Evolutionary conservation across 2,113 vertebrate genomes (phyloP).

Genomic region (Zootoca vivipara): DNA sequence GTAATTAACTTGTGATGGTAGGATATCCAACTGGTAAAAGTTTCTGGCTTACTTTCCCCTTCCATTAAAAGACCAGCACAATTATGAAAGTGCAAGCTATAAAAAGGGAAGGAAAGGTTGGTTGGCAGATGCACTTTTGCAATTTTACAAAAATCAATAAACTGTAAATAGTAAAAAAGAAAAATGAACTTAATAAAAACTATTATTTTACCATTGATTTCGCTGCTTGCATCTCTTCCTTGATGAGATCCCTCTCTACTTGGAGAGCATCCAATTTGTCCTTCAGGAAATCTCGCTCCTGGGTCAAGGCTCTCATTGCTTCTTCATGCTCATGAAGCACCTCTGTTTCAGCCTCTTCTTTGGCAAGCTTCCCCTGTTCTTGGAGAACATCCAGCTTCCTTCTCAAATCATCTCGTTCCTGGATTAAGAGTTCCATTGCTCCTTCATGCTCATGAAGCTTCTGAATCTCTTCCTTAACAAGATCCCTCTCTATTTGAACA

Average conservation of each 20-base stretch:
- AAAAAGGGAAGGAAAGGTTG: neutral
- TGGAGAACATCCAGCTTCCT: neutral
- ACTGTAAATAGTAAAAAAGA: neutral
- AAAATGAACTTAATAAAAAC: neutral
- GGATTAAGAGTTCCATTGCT: neutral
- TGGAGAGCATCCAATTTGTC: neutral
- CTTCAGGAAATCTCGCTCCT: conserved; percentile 53
- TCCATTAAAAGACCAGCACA: neutral
- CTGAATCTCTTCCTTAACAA: neutral
- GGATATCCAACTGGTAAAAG: no score
- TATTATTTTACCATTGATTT: neutral
- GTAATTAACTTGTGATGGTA: no score
- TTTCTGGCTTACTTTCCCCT: no score
- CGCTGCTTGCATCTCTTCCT: conserved; percentile 9
- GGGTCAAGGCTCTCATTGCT: conserved; percentile 34
- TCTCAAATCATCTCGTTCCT: neutral
- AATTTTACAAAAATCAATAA: neutral
- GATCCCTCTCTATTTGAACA: neutral
- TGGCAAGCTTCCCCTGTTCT: neutral
- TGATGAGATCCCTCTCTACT: conserved; percentile 13
- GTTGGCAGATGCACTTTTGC: neutral
- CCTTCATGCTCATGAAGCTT: neutral
- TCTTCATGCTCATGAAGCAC: conserved; percentile 37
- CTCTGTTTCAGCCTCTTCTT: neutral
- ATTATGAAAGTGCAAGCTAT: neutral